Conservation (phyloP, 2,888 invertebrate species). For the Acanthosepion esculentum region DNA sequence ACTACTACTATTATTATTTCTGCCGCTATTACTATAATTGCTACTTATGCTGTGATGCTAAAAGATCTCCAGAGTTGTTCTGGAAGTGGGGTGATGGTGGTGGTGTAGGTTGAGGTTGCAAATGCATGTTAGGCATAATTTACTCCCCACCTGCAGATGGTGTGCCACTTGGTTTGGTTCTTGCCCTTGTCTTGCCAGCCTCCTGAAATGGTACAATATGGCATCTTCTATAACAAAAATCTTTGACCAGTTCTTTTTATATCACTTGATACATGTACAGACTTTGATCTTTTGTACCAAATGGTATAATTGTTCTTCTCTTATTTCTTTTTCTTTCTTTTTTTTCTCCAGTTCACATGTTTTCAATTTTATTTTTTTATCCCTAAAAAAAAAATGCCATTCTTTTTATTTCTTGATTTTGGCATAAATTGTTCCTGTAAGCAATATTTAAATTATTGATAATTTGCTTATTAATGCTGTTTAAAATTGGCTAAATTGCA, state of each 20-base stretch:
- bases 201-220: background rate
- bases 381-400: too few relatives aligned
- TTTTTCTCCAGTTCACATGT: too few relatives aligned
- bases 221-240: background rate
- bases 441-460: too few relatives aligned
- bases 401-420: too few relatives aligned
- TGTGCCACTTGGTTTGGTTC: background rate
- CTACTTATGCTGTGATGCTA: background rate
- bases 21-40: slow-evolving; percentile 1
- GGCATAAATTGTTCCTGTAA: too few relatives aligned
- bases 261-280: background rate
- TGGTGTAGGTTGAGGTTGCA: background rate
- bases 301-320: too few relatives aligned
- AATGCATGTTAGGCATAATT: slow-evolving; percentile 1
- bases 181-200: background rate
- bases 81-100: background rate
- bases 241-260: background rate
- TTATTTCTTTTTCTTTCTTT: too few relatives aligned
- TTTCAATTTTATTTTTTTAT: too few relatives aligned
- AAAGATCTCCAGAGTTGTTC: background rate
- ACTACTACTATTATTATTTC: slow-evolving; percentile 34
- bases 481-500: too few relatives aligned
- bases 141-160: background rate
- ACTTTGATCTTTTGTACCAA: too few relatives aligned
- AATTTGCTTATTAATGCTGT: too few relatives aligned